These are phyloP conservation scores for human DNA, from an alignment of 2,113 vertebrate species.

Conservation along the genomic window DNA sequence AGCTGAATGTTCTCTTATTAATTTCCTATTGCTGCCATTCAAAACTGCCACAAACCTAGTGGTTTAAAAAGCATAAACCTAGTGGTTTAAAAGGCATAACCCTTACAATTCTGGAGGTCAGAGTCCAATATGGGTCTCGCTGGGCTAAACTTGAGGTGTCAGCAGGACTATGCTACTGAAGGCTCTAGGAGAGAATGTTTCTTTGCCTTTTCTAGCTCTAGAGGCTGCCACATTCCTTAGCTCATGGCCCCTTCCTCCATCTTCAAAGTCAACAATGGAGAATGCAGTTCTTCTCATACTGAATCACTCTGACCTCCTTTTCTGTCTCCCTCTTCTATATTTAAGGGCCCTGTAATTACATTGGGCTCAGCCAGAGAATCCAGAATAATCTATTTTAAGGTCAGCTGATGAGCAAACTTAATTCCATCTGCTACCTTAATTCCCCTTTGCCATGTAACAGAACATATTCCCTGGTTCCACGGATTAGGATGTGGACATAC, in stretches of 20 bases:
- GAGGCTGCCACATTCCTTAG: not conserved
- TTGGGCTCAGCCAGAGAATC: not conserved
- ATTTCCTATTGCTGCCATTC: not conserved
- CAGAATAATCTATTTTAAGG: not conserved
- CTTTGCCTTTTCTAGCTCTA: not conserved
- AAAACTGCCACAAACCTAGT: not conserved
- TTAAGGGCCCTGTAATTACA: not conserved
- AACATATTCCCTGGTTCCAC: not conserved
- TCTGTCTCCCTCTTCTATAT: not conserved
- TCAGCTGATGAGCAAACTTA: not conserved
- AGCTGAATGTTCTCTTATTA: not conserved
- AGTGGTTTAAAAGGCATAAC: too few relatives aligned
- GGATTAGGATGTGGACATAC: not conserved
- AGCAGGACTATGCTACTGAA: not conserved
- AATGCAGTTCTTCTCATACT: not conserved
- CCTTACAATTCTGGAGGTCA: not conserved
- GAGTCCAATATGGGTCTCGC: not conserved
- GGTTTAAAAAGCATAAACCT: not conserved
- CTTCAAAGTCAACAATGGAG: conserved; percentile 1
- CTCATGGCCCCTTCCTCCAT: not conserved
- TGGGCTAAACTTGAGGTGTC: not conserved
- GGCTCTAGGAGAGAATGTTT: not conserved
- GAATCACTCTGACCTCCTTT: not conserved
- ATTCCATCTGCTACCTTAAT: not conserved
- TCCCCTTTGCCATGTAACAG: not conserved